phyloP scores from a whole-genome alignment of 2,113 vertebrate species.

The Ptilorrhoa leucosticta region DNA sequence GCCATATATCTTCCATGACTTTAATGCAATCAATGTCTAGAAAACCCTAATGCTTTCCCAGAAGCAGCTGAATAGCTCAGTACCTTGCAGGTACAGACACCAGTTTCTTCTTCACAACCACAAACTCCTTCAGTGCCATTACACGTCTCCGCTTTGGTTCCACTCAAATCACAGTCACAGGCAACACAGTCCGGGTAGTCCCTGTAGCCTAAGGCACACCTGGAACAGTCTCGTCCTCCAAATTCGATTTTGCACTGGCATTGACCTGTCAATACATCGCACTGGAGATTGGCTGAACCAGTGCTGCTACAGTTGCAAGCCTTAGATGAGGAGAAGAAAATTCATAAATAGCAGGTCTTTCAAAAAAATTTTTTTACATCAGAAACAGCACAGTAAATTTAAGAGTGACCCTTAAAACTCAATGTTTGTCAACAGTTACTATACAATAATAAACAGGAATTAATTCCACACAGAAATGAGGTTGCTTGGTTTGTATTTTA shows the following conservation, averaged over 20 bases:
- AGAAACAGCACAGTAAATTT: background rate
- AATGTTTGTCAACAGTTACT: background rate
- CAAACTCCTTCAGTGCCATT: conserved; percentile 74
- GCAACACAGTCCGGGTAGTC: conserved; percentile 83
- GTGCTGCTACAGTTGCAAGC: conserved; percentile 79
- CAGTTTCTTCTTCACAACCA: conserved; percentile 74
- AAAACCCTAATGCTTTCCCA: background rate
- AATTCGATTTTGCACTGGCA: conserved; percentile 81
- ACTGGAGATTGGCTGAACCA: conserved; percentile 77
- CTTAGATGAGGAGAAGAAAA: conserved; percentile 51
- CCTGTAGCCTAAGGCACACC: conserved; percentile 81
- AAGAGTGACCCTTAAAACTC: background rate
- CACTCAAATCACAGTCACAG: conserved; percentile 83
- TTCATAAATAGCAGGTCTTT: background rate
- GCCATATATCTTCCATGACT: background rate
- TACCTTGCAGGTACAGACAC: conserved; percentile 91
- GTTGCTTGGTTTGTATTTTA: background rate
- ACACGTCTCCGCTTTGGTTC: conserved; percentile 77
- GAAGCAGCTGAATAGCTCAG: background rate
- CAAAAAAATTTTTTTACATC: background rate
- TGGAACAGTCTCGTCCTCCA: conserved; percentile 74
- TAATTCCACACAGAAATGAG: background rate
- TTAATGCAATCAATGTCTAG: background rate
- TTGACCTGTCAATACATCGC: conserved; percentile 74
- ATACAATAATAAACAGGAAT: background rate